Percentiles rank a stretch among this genome's conserved stretches.
Evolutionary conservation across 2,113 vertebrate genomes (phyloP).

Genomic region (Ammodramus savannarum): DNA sequence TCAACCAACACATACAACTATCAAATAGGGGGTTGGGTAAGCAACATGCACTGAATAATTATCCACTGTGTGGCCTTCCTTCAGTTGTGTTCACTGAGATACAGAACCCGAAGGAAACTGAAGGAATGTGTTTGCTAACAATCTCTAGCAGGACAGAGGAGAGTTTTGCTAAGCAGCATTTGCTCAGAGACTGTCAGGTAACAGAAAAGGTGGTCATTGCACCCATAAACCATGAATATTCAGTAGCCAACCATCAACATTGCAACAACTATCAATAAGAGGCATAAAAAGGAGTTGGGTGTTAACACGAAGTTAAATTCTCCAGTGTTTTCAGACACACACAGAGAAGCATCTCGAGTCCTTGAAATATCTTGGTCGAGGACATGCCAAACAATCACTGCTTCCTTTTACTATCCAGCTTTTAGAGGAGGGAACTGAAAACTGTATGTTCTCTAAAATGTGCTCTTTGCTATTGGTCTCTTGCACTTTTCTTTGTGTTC

Average conservation of each 20-base stretch:
- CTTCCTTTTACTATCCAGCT: neutral
- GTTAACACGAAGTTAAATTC: neutral
- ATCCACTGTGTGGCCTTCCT: neutral
- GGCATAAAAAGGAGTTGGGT: neutral
- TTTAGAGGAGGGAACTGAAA: neutral
- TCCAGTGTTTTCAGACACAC: neutral
- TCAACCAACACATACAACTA: neutral
- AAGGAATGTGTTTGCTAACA: neutral
- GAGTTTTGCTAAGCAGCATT: neutral
- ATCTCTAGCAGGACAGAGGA: neutral
- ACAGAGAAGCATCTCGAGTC: accelerated
- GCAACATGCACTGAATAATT: neutral
- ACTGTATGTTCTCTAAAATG: neutral
- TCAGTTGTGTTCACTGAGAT: neutral
- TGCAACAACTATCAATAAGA: neutral
- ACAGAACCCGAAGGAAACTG: neutral
- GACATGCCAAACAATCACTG: accelerated
- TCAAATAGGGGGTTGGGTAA: neutral
- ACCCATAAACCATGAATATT: accelerated
- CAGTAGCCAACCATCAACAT: neutral
- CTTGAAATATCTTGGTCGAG: neutral
- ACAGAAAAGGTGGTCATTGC: neutral
- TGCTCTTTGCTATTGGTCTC: neutral
- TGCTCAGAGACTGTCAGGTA: neutral
- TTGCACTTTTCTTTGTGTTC: neutral